Percentiles rank a stretch among this genome's conserved stretches.
These are phyloP conservation scores for Pristionchus arcanus DNA, from an alignment of 2,888 invertebrate species.

Conservation along the genomic window DNA sequence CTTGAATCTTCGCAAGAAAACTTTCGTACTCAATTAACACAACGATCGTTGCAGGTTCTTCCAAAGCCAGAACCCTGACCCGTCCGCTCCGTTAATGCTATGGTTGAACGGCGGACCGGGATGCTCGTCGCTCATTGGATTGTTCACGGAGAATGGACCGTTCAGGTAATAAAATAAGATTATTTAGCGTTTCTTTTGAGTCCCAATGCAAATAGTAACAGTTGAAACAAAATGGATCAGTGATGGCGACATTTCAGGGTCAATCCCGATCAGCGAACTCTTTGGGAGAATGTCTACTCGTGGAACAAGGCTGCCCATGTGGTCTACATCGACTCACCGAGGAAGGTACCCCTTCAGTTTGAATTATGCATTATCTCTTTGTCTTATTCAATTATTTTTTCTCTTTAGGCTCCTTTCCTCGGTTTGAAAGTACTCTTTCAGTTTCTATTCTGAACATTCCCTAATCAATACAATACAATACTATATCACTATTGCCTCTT, in stretches of 20 bases:
- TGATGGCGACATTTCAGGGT: conserved; percentile 53
- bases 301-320: conserved; percentile 80
- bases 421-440: too few species aligned
- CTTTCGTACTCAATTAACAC: too few species aligned
- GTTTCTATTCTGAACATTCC: too few species aligned
- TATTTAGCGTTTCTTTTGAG: not conserved
- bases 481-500: too few species aligned
- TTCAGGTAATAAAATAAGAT: conserved; percentile 62
- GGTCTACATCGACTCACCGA: conserved; percentile 82
- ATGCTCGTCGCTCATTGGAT: conserved; percentile 64
- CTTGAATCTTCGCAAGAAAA: too few species aligned
- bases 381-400: too few species aligned
- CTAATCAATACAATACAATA: too few species aligned
- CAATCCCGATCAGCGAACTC: conserved; percentile 75
- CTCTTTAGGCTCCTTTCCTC: too few species aligned
- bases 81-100: conserved; percentile 69
- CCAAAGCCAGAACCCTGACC: conserved; percentile 76
- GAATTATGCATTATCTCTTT: too few species aligned
- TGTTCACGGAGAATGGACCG: conserved; percentile 79
- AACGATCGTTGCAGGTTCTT: too few species aligned
- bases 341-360: conserved; percentile 75
- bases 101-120: conserved; percentile 74
- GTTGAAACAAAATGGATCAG: too few species aligned
- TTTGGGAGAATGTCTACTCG: conserved; percentile 73
- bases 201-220: not conserved